These are phyloP conservation scores for Molorchus minor DNA, from an alignment of 2,888 invertebrate species.

Conservation along the genomic window DNA sequence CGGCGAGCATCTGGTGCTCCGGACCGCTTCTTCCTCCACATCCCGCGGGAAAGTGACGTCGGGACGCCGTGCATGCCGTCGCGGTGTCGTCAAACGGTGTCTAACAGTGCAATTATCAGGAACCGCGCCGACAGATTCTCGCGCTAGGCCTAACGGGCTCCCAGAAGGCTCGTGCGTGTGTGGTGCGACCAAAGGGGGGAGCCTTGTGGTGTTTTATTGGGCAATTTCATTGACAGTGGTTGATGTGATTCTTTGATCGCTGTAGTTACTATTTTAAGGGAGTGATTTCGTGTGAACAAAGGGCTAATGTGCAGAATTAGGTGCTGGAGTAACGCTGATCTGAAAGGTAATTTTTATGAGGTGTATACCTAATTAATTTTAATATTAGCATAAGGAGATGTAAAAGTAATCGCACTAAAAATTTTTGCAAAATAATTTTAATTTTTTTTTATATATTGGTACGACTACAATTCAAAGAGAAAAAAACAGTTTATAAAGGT, in stretches of 20 bases:
- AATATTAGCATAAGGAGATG: no score
- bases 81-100: conserved; percentile 24
- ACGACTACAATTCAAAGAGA: no score
- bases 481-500: no score
- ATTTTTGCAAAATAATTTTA: no score
- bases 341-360: no score
- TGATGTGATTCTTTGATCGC: background rate
- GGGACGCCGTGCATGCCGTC: conserved; percentile 24
- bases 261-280: no score
- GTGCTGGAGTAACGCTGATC: no score
- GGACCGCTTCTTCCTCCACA: conserved; percentile 34
- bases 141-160: conserved; percentile 3
- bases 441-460: no score
- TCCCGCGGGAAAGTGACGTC: conserved; percentile 31
- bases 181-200: background rate
- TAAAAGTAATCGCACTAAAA: no score
- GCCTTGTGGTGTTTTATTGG: conserved; percentile 14
- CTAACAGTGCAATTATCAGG: conserved; percentile 26
- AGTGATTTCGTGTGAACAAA: no score
- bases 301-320: no score
- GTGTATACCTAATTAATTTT: no score
- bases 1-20: conserved; percentile 52
- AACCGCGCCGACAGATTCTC: conserved; percentile 14
- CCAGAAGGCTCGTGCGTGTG: background rate
- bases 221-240: conserved; percentile 14